Conservation (phyloP, 2,113 vertebrate species). For the Chionodraco myersi region DNA sequence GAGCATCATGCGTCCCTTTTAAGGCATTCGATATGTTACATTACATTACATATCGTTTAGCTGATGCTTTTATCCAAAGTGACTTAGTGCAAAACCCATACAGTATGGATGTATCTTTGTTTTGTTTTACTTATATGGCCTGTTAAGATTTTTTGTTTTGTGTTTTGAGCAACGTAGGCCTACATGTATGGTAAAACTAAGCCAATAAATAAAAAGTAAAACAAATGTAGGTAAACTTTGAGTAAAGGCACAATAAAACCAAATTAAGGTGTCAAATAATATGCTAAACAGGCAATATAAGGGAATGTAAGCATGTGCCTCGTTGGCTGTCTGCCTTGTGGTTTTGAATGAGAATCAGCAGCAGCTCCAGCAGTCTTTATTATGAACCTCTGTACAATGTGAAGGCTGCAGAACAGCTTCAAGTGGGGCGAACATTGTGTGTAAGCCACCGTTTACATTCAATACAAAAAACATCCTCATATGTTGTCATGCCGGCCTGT, state of each 20-base stretch:
- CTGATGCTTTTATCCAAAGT: too few relatives aligned
- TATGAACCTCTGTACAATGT: conserved; percentile 10
- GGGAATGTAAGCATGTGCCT: conserved; percentile 31
- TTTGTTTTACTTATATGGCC: too few relatives aligned
- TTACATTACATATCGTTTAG: too few relatives aligned
- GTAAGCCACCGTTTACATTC: conserved; percentile 59
- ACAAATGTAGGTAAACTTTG: conserved; percentile 9
- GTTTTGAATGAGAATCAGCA: conserved; percentile 19
- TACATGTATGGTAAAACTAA: too few relatives aligned
- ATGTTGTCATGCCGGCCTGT: conserved; percentile 60
- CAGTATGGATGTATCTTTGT: too few relatives aligned
- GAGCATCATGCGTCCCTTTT: too few relatives aligned
- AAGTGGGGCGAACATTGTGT: background rate
- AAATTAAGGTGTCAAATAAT: conserved; percentile 50
- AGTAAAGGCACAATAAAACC: conserved; percentile 42
- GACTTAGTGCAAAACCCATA: too few relatives aligned
- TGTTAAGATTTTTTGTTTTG: too few relatives aligned
- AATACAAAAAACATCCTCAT: conserved; percentile 59
- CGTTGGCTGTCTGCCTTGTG: conserved; percentile 9
- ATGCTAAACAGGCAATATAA: background rate
- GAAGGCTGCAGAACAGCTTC: conserved; percentile 23
- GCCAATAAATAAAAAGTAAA: too few relatives aligned
- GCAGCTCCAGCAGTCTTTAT: conserved; percentile 7
- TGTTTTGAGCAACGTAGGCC: too few relatives aligned
- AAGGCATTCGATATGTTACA: too few relatives aligned